phyloP scores from a whole-genome alignment of 2,888 invertebrate species.

The Lasius fuliginosus region DNA sequence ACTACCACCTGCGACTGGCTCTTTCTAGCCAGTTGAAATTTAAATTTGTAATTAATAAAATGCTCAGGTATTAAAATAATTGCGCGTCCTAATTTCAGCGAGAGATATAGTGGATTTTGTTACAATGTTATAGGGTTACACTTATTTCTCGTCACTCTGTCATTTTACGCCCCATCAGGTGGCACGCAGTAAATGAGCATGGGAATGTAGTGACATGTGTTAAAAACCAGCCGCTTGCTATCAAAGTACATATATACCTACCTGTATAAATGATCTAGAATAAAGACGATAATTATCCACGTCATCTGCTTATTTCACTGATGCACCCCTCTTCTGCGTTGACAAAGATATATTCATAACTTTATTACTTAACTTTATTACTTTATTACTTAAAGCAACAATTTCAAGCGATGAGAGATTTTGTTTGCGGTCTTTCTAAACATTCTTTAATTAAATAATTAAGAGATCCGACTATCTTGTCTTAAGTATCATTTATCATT shows the following conservation, averaged over 20 bases:
- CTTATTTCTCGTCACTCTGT: slow-evolving; percentile 11
- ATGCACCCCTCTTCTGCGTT: neutral
- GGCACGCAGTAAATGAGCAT: slow-evolving; percentile 74
- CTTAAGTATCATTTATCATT: neutral
- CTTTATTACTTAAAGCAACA: neutral
- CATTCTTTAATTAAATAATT: neutral
- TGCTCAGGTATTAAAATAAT: neutral
- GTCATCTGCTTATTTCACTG: slow-evolving; percentile 64
- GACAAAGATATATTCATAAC: neutral
- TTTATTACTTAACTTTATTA: neutral
- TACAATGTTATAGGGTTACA: neutral
- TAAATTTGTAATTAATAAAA: neutral
- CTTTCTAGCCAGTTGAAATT: too few species aligned
- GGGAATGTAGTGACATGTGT: slow-evolving; percentile 84
- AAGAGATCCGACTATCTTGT: neutral
- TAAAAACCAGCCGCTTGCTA: slow-evolving; percentile 53
- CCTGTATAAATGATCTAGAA: slow-evolving; percentile 30
- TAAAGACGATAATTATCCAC: slow-evolving; percentile 57
- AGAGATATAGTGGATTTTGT: neutral
- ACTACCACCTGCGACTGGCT: too few species aligned
- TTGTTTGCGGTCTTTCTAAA: neutral
- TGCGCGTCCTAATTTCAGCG: neutral
- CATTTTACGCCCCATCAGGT: slow-evolving; percentile 73
- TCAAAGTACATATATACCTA: slow-evolving; percentile 28
- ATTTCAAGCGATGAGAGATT: neutral